phyloP scores from a whole-genome alignment of 1,140 invertebrate species.

The Nymphalis io region DNA sequence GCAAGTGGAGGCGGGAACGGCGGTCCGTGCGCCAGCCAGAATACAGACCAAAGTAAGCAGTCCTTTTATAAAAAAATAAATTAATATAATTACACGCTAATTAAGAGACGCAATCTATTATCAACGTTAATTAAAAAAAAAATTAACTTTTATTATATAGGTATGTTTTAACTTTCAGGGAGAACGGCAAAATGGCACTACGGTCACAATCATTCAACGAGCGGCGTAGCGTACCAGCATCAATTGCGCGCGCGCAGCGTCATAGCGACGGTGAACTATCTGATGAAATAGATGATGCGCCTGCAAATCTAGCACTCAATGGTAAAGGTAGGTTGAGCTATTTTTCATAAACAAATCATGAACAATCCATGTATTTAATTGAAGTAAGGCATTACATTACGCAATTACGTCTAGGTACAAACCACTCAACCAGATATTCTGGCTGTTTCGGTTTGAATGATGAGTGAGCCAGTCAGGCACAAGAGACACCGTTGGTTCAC shows the following conservation, averaged over 20 bases:
- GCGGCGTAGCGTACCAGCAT: slow-evolving; percentile 51
- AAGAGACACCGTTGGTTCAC: no score
- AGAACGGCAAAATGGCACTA: slow-evolving; percentile 76
- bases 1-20: slow-evolving; percentile 84
- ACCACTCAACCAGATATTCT: no score
- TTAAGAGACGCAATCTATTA: no score
- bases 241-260: slow-evolving; percentile 69
- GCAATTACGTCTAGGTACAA: no score
- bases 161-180: slow-evolving; percentile 61
- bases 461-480: no score
- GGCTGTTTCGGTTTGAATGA: no score
- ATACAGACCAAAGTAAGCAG: slow-evolving; percentile 69
- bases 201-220: slow-evolving; percentile 79
- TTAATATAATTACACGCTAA: neutral
- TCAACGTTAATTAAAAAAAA: no score
- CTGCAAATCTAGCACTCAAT: slow-evolving; percentile 56
- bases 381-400: no score
- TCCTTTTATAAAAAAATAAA: neutral
- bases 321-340: slow-evolving; percentile 55
- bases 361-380: no score
- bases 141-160: neutral
- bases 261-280: slow-evolving; percentile 77
- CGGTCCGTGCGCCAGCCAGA: slow-evolving; percentile 74
- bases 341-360: no score
- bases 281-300: slow-evolving; percentile 61